These are phyloP conservation scores for Epinotia nisella DNA, from an alignment of 2,888 invertebrate species.

Conservation along the genomic window DNA sequence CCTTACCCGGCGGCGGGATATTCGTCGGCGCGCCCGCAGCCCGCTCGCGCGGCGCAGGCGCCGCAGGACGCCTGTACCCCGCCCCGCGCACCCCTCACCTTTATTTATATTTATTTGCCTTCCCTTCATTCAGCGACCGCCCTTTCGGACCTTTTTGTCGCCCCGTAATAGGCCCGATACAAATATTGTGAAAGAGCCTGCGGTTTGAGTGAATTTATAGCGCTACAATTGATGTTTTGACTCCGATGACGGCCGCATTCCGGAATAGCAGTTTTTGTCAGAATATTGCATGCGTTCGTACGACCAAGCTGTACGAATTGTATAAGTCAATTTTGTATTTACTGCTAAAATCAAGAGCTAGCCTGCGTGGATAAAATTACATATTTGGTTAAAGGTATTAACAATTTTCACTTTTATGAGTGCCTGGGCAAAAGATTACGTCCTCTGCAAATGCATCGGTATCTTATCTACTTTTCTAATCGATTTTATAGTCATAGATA, in stretches of 20 bases:
- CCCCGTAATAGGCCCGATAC: constrained; percentile 77
- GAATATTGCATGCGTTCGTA: constrained; percentile 33
- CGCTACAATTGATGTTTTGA: constrained; percentile 74
- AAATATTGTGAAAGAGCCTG: constrained; percentile 84
- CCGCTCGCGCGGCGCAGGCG: constrained; percentile 59
- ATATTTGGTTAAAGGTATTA: not conserved
- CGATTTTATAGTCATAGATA: not conserved
- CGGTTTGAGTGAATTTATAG: constrained; percentile 83
- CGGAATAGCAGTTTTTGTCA: constrained; percentile 49
- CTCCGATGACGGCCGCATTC: constrained; percentile 66
- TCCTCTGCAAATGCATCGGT: not conserved
- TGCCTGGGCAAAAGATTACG: not conserved
- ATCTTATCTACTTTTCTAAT: not conserved
- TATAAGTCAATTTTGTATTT: constrained; percentile 15
- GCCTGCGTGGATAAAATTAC: not conserved
- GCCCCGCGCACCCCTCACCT: constrained; percentile 69
- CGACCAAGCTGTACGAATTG: constrained; percentile 2
- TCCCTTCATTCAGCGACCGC: constrained; percentile 84
- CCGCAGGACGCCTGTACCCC: constrained; percentile 66
- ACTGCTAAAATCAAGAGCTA: not conserved
- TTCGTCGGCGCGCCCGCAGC: constrained; percentile 50
- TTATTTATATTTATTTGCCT: constrained; percentile 85
- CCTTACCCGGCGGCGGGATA: constrained; percentile 2
- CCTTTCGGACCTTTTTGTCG: constrained; percentile 84
- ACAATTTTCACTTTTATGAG: not conserved